Evolutionary conservation across 2,797 vertebrate species (phyloP).

Genomic region (Lagocephalus sceleratus): DNA sequence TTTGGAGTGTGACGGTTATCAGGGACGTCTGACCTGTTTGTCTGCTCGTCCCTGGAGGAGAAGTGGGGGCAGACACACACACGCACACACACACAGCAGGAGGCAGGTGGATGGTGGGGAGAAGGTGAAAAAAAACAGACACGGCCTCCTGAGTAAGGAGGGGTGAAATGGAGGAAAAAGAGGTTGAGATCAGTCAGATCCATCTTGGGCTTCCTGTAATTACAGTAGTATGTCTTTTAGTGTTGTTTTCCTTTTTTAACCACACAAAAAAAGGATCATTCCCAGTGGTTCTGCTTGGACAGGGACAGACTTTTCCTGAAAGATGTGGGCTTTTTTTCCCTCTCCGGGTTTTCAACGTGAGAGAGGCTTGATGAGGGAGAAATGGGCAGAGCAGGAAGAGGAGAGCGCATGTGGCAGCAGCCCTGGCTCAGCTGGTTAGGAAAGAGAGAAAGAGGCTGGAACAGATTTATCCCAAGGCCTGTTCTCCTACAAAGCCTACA

Average conservation of each 20-base stretch:
- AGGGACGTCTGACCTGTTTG: conserved; percentile 59
- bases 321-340: conserved; percentile 58
- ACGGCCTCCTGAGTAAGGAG: conserved; percentile 47
- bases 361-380: conserved; percentile 12
- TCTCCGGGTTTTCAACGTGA: conserved; percentile 48
- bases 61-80: conserved; percentile 49
- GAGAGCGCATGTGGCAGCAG: conserved; percentile 59
- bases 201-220: conserved; percentile 43
- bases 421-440: conserved; percentile 66
- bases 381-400: conserved; percentile 13
- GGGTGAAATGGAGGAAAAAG: conserved; percentile 46
- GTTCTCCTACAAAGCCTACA: conserved; percentile 49
- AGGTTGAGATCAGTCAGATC: conserved; percentile 43
- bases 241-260: conserved; percentile 1
- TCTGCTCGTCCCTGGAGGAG: conserved; percentile 58
- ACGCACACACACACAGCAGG: conserved; percentile 48
- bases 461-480: conserved; percentile 73
- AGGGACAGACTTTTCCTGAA: conserved; percentile 53
- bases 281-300: conserved; percentile 32
- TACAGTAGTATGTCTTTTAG: not conserved
- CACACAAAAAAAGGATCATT: too few species aligned
- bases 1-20: conserved; percentile 41
- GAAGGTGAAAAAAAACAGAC: conserved; percentile 36
- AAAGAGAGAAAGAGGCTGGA: conserved; percentile 59
- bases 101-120: conserved; percentile 44